A percentile compares a stretch with the other conserved stretches of the same genome.
phyloP scores from a whole-genome alignment of 2,888 invertebrate species.

The Cyclophora albipunctata region DNA sequence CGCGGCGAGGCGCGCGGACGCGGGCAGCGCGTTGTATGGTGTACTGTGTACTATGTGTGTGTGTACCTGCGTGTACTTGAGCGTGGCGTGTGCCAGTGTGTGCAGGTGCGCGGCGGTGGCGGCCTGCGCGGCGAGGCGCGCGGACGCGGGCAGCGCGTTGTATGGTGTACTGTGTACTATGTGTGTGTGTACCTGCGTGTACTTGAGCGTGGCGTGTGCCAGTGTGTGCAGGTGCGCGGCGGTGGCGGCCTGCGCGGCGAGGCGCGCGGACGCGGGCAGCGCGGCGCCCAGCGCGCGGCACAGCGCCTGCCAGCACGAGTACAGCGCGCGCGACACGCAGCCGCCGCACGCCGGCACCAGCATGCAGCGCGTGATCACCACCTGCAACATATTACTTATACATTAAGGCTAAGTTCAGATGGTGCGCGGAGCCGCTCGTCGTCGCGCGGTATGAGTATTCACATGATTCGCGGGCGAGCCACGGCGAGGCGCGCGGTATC shows the following conservation, averaged over 20 bases:
- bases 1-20: conserved; percentile 46
- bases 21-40: conserved; percentile 35
- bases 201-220: conserved; percentile 64
- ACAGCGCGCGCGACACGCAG: conserved; percentile 38
- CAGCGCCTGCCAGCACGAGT: conserved; percentile 48
- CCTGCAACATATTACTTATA: conserved; percentile 27
- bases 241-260: conserved; percentile 72
- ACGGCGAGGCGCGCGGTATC: no score
- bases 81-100: conserved; percentile 74
- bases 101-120: conserved; percentile 80
- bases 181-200: conserved; percentile 7
- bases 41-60: no score
- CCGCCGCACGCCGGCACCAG: conserved; percentile 43
- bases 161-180: no score
- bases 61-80: conserved; percentile 11
- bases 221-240: conserved; percentile 82
- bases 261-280: conserved; percentile 38
- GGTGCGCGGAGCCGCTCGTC: no score
- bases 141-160: conserved; percentile 35
- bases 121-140: conserved; percentile 55
- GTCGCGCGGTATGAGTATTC: no score
- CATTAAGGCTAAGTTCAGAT: no score
- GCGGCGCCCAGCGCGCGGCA: conserved; percentile 29
- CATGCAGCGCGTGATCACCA: conserved; percentile 65
- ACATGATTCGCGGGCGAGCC: no score